These are phyloP conservation scores for Smittia aterrima DNA, from an alignment of 2,888 invertebrate genomes.

Conservation along the genomic window DNA sequence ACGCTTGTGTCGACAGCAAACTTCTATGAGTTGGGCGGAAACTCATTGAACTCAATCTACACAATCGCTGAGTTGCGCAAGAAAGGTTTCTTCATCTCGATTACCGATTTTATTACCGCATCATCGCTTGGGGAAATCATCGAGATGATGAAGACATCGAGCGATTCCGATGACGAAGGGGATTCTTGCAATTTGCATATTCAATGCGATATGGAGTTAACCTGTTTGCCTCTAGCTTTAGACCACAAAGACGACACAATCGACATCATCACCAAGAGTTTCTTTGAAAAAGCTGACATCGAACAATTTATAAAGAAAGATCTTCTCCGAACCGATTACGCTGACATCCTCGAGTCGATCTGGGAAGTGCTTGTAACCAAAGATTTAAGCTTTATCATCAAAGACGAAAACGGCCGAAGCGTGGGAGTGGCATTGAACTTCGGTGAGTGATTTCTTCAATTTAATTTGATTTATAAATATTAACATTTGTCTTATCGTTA, in stretches of 20 bases:
- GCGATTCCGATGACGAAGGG: constrained; percentile 56
- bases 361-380: constrained; percentile 70
- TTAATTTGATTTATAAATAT: too few species aligned
- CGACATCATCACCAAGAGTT: constrained; percentile 78
- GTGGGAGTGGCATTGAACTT: constrained; percentile 77
- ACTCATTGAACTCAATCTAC: constrained; percentile 80
- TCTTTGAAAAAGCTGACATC: constrained; percentile 81
- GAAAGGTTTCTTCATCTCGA: constrained; percentile 75
- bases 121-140: constrained; percentile 69
- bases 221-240: constrained; percentile 48
- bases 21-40: constrained; percentile 83
- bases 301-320: constrained; percentile 75
- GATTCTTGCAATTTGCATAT: constrained; percentile 14
- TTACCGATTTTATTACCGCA: constrained; percentile 76
- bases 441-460: too few species aligned
- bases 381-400: constrained; percentile 70
- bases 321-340: constrained; percentile 67
- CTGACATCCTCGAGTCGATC: constrained; percentile 63
- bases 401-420: constrained; percentile 56
- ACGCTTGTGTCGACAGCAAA: constrained; percentile 65
- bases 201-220: constrained; percentile 46
- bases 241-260: constrained; percentile 67
- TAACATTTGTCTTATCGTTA: too few species aligned
- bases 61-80: constrained; percentile 75
- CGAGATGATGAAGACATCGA: constrained; percentile 55